Base-by-base conservation (phyloP, 2,797 vertebrate genomes). In the Smutsia gigantea region DNA sequence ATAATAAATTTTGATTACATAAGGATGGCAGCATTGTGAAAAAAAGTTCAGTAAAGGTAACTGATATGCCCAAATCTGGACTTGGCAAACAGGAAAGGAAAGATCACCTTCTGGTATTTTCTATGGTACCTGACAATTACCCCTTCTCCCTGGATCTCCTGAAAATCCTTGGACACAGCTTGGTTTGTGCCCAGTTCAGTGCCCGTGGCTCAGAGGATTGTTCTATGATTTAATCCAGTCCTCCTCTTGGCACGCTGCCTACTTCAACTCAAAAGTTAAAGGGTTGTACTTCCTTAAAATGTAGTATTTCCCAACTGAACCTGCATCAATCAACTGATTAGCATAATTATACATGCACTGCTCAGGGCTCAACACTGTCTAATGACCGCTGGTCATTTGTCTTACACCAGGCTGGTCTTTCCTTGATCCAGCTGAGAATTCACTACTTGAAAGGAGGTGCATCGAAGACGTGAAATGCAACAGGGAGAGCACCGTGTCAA, bases 221-320 rank as follows among this genome's bases (percentile, higher is more conserved):
- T 64, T 93, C 75, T 85, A 39, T 63, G 61, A 31, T 53, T 77
- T 75, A 93, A 92, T 77, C 53, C 18, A 89, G 55, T 90, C 49
- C 71, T 95, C 77, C 17, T 87, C 57, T 94, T 97, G 93, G 94
- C 94, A 46, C 37, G 21, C 31, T 79, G 93, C 90, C 94, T 84
- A 15, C 31, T 79, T 51, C 46, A 79, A 68, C 83, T 66, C 57
- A 93, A 82, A 96, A 97, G 94, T 97, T 96, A 96, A 94, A 97
- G 93, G 91, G 79, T 96, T 97, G 53, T 91, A 97, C 97, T 98
- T 98, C 98, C 97, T 97, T 95, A 97, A 98, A 97, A 94, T 84
- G 74, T 64, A 96, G 90, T 81, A 95, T 97, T 98, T 97, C 94
- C 79, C 81, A 97, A 94, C 61, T 74, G 87, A 97, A 81, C 82